Evolutionary conservation across 1,140 invertebrate species (phyloP).

Genomic region (Potamilus streckersoni): DNA sequence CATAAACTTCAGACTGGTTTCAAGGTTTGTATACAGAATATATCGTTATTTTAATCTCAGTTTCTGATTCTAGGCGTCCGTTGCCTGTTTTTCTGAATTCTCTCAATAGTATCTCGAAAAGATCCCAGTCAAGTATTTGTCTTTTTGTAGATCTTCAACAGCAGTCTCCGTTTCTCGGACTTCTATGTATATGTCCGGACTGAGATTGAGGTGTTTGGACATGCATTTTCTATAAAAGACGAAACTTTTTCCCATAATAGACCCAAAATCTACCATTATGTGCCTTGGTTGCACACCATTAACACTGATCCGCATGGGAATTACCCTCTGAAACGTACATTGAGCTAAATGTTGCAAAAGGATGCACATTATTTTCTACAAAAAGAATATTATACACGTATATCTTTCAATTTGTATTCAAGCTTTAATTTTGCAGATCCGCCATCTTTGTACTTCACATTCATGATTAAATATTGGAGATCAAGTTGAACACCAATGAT

Average conservation of each 20-base stretch:
- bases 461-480: slow-evolving; percentile 19
- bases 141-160: not conserved
- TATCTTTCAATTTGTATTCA: slow-evolving; percentile 23
- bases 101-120: slow-evolving; percentile 21
- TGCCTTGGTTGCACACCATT: slow-evolving; percentile 30
- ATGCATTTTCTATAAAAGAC: slow-evolving; percentile 47
- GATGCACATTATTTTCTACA: slow-evolving; percentile 25
- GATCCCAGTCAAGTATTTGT: not conserved
- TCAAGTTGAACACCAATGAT: slow-evolving; percentile 29
- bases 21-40: not conserved
- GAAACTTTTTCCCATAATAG: slow-evolving; percentile 34
- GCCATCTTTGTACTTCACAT: slow-evolving; percentile 33
- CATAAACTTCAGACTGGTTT: too few species aligned
- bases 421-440: slow-evolving; percentile 22
- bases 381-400: slow-evolving; percentile 20
- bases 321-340: slow-evolving; percentile 50
- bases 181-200: slow-evolving; percentile 42
- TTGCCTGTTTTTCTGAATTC: slow-evolving; percentile 26
- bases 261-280: slow-evolving; percentile 37
- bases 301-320: slow-evolving; percentile 43
- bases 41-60: not conserved
- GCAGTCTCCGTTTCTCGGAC: slow-evolving; percentile 5
- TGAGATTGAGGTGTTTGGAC: slow-evolving; percentile 47
- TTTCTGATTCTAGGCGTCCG: slow-evolving; percentile 22
- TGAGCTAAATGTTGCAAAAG: slow-evolving; percentile 44